Conservation (phyloP, 2,113 vertebrate genomes). For the Alaudala cheleensis region DNA sequence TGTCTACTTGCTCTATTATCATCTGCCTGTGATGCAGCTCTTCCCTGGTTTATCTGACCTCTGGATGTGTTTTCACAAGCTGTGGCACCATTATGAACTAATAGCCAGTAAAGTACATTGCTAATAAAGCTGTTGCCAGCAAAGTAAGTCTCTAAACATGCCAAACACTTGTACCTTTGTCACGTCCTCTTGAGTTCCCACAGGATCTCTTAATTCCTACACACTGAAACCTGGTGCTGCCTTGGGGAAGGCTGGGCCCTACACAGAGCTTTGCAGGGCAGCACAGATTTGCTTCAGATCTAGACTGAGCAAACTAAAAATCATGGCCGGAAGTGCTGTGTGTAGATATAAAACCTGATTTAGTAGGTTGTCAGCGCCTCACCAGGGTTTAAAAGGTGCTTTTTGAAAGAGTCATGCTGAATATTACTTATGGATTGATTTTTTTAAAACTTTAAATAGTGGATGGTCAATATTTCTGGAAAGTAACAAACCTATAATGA, state of each 20-base stretch:
- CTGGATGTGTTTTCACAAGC: neutral
- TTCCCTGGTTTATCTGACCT: neutral
- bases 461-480: neutral
- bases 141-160: neutral
- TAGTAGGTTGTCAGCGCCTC: neutral
- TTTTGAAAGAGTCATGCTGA: neutral
- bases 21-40: neutral
- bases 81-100: neutral
- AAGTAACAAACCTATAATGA: neutral
- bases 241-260: neutral
- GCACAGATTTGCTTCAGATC: neutral
- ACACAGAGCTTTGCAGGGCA: neutral
- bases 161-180: neutral
- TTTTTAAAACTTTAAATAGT: neutral
- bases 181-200: neutral
- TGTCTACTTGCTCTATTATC: neutral
- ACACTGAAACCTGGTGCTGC: neutral
- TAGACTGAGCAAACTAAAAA: neutral
- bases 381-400: neutral
- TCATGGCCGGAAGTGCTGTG: neutral
- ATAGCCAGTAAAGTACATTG: neutral
- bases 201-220: neutral
- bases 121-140: neutral
- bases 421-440: neutral
- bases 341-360: neutral